Conservation (phyloP, 2,888 invertebrate genomes). For the Luperina testacea region DNA sequence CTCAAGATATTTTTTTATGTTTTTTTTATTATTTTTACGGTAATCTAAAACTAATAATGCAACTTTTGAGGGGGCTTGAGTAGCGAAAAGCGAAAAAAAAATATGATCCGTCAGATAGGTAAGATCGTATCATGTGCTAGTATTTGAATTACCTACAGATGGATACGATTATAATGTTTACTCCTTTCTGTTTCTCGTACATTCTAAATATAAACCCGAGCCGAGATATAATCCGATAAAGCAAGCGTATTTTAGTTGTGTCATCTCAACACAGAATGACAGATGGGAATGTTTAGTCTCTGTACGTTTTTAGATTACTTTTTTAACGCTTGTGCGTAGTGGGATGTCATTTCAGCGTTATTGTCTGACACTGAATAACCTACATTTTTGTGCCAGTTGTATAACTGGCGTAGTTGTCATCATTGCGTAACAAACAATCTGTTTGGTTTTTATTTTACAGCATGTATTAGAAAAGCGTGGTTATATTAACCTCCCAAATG, state of each 20-base stretch:
- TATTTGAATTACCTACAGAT: background rate
- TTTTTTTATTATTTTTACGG: too few species aligned
- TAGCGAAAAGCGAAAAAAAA: too few species aligned
- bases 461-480: background rate
- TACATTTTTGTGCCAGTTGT: conserved; percentile 23
- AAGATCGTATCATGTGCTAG: background rate
- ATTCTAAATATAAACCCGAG: conserved; percentile 10
- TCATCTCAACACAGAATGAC: conserved; percentile 46
- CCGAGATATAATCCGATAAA: conserved; percentile 27
- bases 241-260: conserved; percentile 45
- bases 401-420: conserved; percentile 8
- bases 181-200: background rate
- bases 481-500: background rate
- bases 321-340: conserved; percentile 32
- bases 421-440: conserved; percentile 20
- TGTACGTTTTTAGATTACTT: conserved; percentile 50
- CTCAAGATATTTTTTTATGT: too few species aligned
- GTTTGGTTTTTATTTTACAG: background rate
- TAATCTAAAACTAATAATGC: too few species aligned
- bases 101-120: too few species aligned
- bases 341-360: conserved; percentile 26
- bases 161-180: background rate
- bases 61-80: too few species aligned
- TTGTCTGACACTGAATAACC: conserved; percentile 30
- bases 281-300: conserved; percentile 37